phyloP scores from a whole-genome alignment of 1,140 invertebrate genomes.

The Coelopa frigida region DNA sequence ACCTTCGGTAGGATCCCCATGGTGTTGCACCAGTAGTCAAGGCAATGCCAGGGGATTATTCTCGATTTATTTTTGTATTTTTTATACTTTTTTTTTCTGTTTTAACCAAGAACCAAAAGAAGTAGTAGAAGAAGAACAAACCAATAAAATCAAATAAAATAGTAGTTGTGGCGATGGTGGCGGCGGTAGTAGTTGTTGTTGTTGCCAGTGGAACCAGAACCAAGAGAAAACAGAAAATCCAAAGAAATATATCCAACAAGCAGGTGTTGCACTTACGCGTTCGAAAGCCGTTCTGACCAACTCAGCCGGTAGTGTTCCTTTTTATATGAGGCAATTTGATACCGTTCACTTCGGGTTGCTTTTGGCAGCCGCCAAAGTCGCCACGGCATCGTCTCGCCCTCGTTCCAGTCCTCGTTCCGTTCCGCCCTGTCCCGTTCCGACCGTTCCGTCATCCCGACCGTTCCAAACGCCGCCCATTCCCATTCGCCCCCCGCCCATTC shows the following conservation, averaged over 20 bases:
- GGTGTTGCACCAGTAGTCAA: too few species aligned
- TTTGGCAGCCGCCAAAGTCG: constrained; percentile 30
- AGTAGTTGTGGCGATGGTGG: too few species aligned
- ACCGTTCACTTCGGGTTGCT: constrained; percentile 39
- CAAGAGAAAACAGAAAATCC: constrained; percentile 5
- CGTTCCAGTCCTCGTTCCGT: constrained; percentile 46
- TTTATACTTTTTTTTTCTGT: too few species aligned
- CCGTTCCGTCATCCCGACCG: not conserved
- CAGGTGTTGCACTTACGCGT: constrained; percentile 66
- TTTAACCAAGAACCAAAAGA: too few species aligned
- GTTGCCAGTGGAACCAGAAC: constrained; percentile 7
- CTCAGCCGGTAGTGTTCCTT: constrained; percentile 59
- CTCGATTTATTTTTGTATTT: too few species aligned
- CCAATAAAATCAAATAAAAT: too few species aligned
- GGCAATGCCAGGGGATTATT: too few species aligned
- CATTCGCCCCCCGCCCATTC: not conserved
- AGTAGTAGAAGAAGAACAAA: too few species aligned
- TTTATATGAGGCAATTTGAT: constrained; percentile 84
- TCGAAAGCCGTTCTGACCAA: constrained; percentile 88
- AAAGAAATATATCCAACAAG: constrained; percentile 24
- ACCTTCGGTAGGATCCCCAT: too few species aligned
- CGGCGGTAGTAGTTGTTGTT: too few species aligned
- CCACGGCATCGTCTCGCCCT: constrained; percentile 45
- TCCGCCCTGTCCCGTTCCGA: constrained; percentile 29
- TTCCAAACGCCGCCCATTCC: not conserved